A percentile compares a stretch with the other conserved stretches of the same genome.
These are phyloP conservation scores for Palythoa caribaeorum DNA, from an alignment of 92 coral and sea anemone species.

Conservation along the genomic window DNA sequence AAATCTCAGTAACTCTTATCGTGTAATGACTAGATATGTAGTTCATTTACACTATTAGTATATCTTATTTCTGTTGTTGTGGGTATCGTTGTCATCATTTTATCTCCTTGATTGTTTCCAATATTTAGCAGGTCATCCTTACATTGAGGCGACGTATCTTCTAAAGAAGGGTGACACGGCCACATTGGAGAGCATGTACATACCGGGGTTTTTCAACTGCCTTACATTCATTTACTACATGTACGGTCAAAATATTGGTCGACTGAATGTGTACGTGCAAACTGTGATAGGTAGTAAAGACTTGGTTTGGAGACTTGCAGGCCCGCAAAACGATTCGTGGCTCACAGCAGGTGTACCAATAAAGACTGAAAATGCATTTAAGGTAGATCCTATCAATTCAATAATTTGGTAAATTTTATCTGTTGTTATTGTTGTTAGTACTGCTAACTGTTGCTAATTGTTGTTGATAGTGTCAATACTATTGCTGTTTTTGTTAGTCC, in stretches of 20 bases:
- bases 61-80: no score
- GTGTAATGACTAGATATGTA: no score
- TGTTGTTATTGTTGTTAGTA: no score
- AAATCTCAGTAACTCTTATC: no score
- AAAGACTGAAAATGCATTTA: background rate
- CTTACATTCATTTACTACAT: conserved; percentile 36
- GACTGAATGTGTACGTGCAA: conserved; percentile 36
- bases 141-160: conserved; percentile 25
- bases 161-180: conserved; percentile 33
- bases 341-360: conserved; percentile 7
- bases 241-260: conserved; percentile 38
- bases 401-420: no score
- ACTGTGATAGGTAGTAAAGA: background rate
- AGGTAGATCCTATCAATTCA: background rate
- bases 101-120: no score
- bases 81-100: no score
- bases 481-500: no score
- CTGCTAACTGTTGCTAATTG: no score
- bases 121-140: background rate
- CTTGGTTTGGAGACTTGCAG: conserved; percentile 36
- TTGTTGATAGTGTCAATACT: no score
- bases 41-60: no score
- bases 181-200: background rate
- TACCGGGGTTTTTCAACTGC: conserved; percentile 33
- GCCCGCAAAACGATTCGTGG: conserved; percentile 31